Conservation (phyloP, 92 coral and sea anemone species). For the Montipora capitata region DNA sequence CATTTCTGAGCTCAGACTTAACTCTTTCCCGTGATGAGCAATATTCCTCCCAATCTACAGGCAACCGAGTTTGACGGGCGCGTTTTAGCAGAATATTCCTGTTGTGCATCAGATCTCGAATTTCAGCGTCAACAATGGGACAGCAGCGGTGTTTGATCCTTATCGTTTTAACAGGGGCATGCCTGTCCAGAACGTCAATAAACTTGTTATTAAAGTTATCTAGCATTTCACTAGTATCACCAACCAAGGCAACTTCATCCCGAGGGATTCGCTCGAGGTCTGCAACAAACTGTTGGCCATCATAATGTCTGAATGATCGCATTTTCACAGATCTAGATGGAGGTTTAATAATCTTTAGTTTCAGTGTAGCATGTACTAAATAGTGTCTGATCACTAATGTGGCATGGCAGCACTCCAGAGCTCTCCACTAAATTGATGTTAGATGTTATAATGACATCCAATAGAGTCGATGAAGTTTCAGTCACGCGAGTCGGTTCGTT, state of each 20-base stretch:
- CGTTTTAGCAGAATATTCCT: no score
- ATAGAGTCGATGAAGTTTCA: slow-evolving; percentile 41
- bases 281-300: slow-evolving; percentile 3
- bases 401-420: slow-evolving; percentile 53
- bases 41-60: no score
- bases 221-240: slow-evolving; percentile 22
- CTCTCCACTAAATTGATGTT: slow-evolving; percentile 25
- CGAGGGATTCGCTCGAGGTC: slow-evolving; percentile 50
- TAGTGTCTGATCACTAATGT: slow-evolving; percentile 77
- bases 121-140: no score
- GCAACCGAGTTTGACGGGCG: no score
- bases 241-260: slow-evolving; percentile 17
- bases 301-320: slow-evolving; percentile 46
- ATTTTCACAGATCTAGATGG: slow-evolving; percentile 23
- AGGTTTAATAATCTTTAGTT: slow-evolving; percentile 59
- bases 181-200: no score
- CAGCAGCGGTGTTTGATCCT: no score
- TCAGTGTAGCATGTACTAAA: slow-evolving; percentile 59
- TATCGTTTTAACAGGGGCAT: no score
- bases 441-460: slow-evolving; percentile 47
- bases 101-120: no score
- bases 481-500: slow-evolving; percentile 49
- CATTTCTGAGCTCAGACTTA: not conserved
- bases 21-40: no score
- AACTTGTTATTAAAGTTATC: not conserved